Base-by-base conservation (phyloP, 2,113 vertebrate genomes). In the Cryptomyrus ogoouensis region DNA sequence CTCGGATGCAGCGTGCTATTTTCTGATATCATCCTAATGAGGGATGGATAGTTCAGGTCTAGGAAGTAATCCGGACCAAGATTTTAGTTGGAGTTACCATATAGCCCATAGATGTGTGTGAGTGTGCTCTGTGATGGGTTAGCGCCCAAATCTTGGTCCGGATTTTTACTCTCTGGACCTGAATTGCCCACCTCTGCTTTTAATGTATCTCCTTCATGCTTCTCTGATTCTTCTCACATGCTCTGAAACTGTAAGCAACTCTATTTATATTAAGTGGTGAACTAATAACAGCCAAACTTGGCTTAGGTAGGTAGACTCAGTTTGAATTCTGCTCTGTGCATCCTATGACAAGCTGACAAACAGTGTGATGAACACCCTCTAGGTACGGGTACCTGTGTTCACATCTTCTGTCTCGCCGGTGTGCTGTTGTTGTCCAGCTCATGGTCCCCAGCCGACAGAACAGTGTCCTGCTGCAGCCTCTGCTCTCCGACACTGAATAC, bases 401-500 rank as follows among this genome's bases (percentile, higher is more conserved):
- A 66, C 58, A 0, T 87, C 49, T 35, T 35, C n/a, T 15, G 49
- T 49, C 84, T 87, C 5, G 35, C 31, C 27, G 10, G 62, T 87
- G n/a, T 87, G 50, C 27, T 84, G 49, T 56, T 83, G 31, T 9
- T 17, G 0, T 89, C 35, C 13, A 89, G 89, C 49, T 89, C 39
- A 52, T 96, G 90, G 97, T 98, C 10, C 95, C 97, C 0, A 92
- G 94, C 2, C 94, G 89, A 3, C 96, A 97, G 93, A 98, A 83
- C 91, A 94, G 91, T 8, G 91, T 98, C 87, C 90, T 97, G 0
- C 95, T 99, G 90, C 97, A 97, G 91, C 92, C 97, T 2, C 94
- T 98, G 88, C 95, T 97, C n/a, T 93, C 98, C 0, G 95, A 98
- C 77, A 98, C 97, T 0, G 96, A 97, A 90, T 99, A 99, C 93